Percentiles rank a stretch among this genome's conserved stretches.
These are phyloP conservation scores for Helicoverpa armigera DNA, from an alignment of 1,140 invertebrate species.

Conservation along the genomic window DNA sequence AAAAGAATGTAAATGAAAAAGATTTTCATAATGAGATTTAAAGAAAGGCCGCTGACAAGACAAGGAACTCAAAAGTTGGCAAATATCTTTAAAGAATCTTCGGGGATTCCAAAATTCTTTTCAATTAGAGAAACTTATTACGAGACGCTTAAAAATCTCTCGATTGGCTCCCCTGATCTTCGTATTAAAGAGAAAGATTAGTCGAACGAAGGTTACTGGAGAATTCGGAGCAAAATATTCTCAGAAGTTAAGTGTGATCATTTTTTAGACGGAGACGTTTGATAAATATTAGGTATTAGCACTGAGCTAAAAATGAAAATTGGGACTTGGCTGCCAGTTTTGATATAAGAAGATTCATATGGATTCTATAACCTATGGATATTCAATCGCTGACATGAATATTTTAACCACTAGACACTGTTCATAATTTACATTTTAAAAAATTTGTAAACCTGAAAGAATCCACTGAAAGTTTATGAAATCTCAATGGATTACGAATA, in stretches of 20 bases:
- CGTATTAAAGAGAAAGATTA: constrained; percentile 35
- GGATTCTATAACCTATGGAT: too few species aligned
- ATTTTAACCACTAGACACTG: too few species aligned
- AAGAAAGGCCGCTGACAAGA: not conserved
- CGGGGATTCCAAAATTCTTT: not conserved
- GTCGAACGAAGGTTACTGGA: not conserved
- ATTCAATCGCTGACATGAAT: too few species aligned
- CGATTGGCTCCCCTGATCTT: constrained; percentile 21
- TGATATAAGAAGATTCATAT: not conserved
- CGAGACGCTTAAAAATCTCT: constrained; percentile 4
- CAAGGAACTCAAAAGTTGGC: not conserved
- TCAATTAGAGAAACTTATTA: constrained; percentile 27
- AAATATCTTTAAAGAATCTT: not conserved
- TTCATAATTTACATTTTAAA: too few species aligned
- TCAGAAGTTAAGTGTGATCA: not conserved
- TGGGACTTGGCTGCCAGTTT: not conserved
- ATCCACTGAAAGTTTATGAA: too few species aligned
- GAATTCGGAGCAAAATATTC: not conserved
- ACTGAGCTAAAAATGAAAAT: not conserved
- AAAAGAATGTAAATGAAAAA: too few species aligned
- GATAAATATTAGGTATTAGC: constrained; percentile 4
- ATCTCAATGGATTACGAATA: too few species aligned
- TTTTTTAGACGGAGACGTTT: constrained; percentile 5
- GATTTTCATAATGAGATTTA: not conserved
- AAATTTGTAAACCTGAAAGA: too few species aligned